Conservation (phyloP, 2,113 vertebrate genomes). For the Microcebus murinus region DNA sequence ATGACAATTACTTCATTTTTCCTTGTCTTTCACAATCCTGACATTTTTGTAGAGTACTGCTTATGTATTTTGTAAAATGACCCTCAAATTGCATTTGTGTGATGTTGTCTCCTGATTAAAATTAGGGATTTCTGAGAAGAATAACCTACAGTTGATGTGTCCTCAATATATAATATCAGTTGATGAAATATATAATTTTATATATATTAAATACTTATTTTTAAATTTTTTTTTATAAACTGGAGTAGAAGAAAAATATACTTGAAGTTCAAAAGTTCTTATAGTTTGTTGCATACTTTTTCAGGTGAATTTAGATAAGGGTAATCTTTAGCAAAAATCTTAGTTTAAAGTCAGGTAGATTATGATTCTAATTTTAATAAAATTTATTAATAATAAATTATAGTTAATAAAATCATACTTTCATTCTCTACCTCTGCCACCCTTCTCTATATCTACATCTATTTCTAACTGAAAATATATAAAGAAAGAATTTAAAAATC, state of each 20-base stretch:
- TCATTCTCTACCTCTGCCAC: neutral
- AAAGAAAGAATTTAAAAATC: slow-evolving; percentile 7
- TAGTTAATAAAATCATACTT: neutral
- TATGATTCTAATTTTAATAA: neutral
- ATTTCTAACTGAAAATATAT: neutral
- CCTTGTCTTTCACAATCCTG: neutral
- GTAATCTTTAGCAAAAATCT: neutral
- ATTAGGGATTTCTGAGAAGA: neutral
- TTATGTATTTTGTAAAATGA: neutral
- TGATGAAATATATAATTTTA: neutral
- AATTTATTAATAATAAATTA: neutral
- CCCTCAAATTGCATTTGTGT: neutral
- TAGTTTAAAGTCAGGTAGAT: neutral
- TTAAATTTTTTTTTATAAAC: neutral
- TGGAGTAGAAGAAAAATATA: neutral
- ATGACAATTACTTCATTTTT: neutral
- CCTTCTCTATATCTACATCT: neutral
- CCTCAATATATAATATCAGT: neutral
- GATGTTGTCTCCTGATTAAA: neutral
- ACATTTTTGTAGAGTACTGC: neutral
- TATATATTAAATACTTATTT: neutral
- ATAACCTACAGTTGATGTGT: neutral
- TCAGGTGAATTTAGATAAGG: neutral
- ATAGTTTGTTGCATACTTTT: neutral
- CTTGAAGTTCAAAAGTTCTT: neutral